Base-by-base conservation (phyloP, 2,797 vertebrate genomes). In the Chiroxiphia lanceolata region DNA sequence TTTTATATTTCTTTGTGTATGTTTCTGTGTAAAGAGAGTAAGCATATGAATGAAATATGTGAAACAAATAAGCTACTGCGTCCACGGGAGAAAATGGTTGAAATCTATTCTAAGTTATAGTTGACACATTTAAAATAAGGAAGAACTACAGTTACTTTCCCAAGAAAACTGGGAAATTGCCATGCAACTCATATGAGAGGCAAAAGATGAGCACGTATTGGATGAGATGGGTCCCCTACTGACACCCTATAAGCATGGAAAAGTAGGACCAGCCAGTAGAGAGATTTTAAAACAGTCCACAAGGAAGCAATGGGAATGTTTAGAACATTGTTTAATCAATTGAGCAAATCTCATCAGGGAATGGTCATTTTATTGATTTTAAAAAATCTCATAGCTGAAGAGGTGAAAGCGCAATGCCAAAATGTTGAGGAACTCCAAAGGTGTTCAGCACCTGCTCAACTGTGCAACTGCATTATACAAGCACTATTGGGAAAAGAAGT, bases 361-460 rank as follows among this genome's bases (percentile, higher is more conserved):
- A 65, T 6, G 1, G 15, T 50, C 9, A 13, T 75, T 82, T n/a
- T 36, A 18, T 22, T 72, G 15, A 29, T 57, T 94, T 72, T 8
- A 5, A 6, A 53, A 56, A 40, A 45, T 7, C 8, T 74, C 18
- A 1, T 14, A 44, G 27, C 13, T 36, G n/a, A 70, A 65, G 40
- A 81, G 10, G 26, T 64, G 63, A 38, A 8, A 45, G 17, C 0
- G 0, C n/a, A 1, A 0, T 23, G 31, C n/a, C n/a, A 34, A 56
- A 81, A 51, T 1, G 0, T 6, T 31, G n/a, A 38, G 19, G 36
- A 42, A 6, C 65, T 61, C n/a, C 33, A 71, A 11, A 69, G 42
- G 21, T 50, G 25, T 42, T 83, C 48, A 56, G 40, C 59, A 83
- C 38, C 29, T 89, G 31, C 44, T 79, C 48, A 64, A 2, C 22